A percentile compares a stretch with the other conserved stretches of the same genome.
phyloP scores from a whole-genome alignment of 2,113 vertebrate species.

The Ancistrus triradiatus region DNA sequence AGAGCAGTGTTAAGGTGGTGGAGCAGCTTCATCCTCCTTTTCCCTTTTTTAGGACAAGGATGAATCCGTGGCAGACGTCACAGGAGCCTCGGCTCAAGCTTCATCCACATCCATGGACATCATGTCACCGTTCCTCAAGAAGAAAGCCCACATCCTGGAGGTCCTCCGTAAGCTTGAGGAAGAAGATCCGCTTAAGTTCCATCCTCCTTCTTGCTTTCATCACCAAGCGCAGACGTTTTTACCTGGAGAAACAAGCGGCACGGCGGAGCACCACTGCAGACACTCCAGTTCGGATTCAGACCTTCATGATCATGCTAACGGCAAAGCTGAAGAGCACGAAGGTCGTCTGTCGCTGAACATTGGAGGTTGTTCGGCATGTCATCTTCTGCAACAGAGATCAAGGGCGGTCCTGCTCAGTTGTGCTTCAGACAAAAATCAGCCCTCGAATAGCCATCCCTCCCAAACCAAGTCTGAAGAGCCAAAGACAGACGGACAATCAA shows the following conservation, averaged over 20 bases:
- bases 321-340: slow-evolving; percentile 55
- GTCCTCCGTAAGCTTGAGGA: slow-evolving; percentile 90
- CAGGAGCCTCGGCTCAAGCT: slow-evolving; percentile 63
- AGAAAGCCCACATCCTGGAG: slow-evolving; percentile 94
- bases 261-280: slow-evolving; percentile 31
- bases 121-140: slow-evolving; percentile 90
- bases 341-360: slow-evolving; percentile 20
- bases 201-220: slow-evolving; percentile 59
- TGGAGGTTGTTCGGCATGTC: slow-evolving; percentile 60
- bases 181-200: slow-evolving; percentile 73
- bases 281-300: slow-evolving; percentile 52
- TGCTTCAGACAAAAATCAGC: too few species aligned
- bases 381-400: slow-evolving; percentile 58
- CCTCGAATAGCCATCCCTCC: slow-evolving; percentile 27
- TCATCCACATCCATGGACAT: slow-evolving; percentile 73
- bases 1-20: too few species aligned
- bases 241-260: slow-evolving; percentile 19
- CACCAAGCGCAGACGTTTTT: slow-evolving; percentile 53
- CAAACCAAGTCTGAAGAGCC: slow-evolving; percentile 40
- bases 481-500: not conserved
- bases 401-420: slow-evolving; percentile 60
- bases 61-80: slow-evolving; percentile 59
- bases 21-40: too few species aligned
- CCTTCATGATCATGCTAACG: slow-evolving; percentile 59
- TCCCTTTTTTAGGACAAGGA: slow-evolving; percentile 58